Evolutionary conservation across 2,888 invertebrate species (phyloP), one percentile per base, ranked within the genome.

Genomic region (Physocephala rufipes): DNA sequence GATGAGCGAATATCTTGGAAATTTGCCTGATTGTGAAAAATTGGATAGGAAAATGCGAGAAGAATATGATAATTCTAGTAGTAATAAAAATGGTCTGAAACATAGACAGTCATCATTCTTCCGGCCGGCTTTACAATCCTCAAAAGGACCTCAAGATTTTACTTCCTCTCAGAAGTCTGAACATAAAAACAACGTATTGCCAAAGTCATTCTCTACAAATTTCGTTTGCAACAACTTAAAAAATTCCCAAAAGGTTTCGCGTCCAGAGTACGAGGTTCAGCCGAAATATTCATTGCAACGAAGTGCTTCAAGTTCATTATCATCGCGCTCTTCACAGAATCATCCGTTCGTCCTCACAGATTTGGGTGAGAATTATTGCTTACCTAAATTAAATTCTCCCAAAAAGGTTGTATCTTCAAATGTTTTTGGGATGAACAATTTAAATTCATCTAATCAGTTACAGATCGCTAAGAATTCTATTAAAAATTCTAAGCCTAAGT

Each of bases 1-100:
- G 81, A 86, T 86, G 86, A 86, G 86, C 74, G 85, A 85, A 75
- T 86, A 86, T 79, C 79, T 86, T n/a, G 85, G 84, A 76, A 86
- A 86, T 76, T 71, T 86, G 70, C 86, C 86, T 64, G 87, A 86
- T 73, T 86, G 86, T 70, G 85, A 82, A 62, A 86, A 86, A 71
- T 72, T 86, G 64, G 85, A 86, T 75, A 82, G 85, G 30, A 85
- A 86, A 74, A 76, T 86, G 72, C 84, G 85, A 75, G 81, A 86
- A 74, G 86, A 86, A 74, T 86, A 86, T 73, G 86, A 86, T 72
- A 84, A 74, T 79, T 85, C 9, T 86, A 84, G 9, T 36, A 36
- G 9, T 36, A 36, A 36, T 36, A 36, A 36, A 69, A 86, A 86
- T 75, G 82, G 83, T 19, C 78, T 86, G 2, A 83, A 85, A 74